A percentile compares a stretch with the other conserved stretches of the same genome.
Evolutionary conservation across 30 jellyfish, hydroid and myxozoan species (phyloP).

Genomic region (Nemopilema nomurai): DNA sequence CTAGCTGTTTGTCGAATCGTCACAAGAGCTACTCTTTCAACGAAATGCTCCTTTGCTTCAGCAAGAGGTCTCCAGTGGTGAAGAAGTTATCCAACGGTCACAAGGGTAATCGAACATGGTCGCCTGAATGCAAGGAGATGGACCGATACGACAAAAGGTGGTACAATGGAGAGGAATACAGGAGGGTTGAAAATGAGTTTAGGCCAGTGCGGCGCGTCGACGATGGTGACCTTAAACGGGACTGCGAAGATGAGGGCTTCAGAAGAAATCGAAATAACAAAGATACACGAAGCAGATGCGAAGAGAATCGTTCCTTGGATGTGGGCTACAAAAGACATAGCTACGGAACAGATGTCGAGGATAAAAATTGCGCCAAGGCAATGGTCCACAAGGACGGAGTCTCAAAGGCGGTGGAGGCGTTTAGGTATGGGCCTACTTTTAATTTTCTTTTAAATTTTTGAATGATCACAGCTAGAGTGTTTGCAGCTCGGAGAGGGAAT

Average conservation of each 20-base stretch:
- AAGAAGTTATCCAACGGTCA: background rate
- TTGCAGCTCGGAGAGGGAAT: too few relatives aligned
- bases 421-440: conserved; percentile 16
- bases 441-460: too few relatives aligned
- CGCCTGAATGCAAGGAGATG: conserved; percentile 26
- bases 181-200: conserved; percentile 55
- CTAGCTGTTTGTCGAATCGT: too few relatives aligned
- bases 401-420: conserved; percentile 27
- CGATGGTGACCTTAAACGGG: background rate
- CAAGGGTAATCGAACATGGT: conserved; percentile 31
- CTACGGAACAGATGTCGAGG: conserved; percentile 35
- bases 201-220: conserved; percentile 8
- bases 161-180: conserved; percentile 54
- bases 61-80: conserved; percentile 66
- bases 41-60: conserved; percentile 48
- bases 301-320: background rate
- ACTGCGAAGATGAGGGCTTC: conserved; percentile 10
- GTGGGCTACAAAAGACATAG: background rate
- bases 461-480: too few relatives aligned
- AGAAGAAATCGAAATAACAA: conserved; percentile 10
- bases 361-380: background rate
- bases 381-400: conserved; percentile 23
- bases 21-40: background rate
- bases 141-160: conserved; percentile 27
- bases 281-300: background rate